A percentile compares a stretch with the other conserved stretches of the same genome.
Evolutionary conservation across 2,888 invertebrate genomes (phyloP).

Genomic region (Orthosia gracilis): DNA sequence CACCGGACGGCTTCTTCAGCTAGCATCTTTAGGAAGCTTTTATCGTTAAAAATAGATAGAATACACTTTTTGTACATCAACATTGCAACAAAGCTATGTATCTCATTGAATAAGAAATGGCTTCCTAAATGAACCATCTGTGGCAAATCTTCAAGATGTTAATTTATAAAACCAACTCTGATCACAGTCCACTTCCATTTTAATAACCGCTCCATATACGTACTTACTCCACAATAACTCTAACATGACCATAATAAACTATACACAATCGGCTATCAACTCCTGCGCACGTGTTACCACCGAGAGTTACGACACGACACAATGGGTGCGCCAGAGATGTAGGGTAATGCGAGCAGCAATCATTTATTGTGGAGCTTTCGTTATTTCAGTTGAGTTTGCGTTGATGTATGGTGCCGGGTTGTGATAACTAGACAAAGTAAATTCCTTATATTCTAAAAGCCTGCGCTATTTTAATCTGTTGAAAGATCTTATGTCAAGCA

Average conservation of each 20-base stretch:
- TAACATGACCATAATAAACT: conserved; percentile 50
- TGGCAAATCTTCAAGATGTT: neutral
- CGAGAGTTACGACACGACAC: conserved; percentile 47
- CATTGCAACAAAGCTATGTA: too few species aligned
- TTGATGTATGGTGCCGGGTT: conserved; percentile 10
- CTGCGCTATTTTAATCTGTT: neutral
- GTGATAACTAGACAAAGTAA: too few species aligned
- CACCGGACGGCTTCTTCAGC: too few species aligned
- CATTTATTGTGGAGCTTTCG: conserved; percentile 44
- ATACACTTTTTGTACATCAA: too few species aligned
- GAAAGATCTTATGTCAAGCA: too few species aligned
- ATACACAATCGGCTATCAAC: conserved; percentile 58
- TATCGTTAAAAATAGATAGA: too few species aligned
- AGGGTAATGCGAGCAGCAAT: conserved; percentile 54
- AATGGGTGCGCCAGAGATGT: conserved; percentile 56
- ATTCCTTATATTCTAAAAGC: too few species aligned
- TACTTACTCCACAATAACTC: conserved; percentile 28
- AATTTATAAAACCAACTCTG: neutral
- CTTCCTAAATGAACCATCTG: neutral
- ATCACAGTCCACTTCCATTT: conserved; percentile 17
- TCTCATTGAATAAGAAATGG: neutral
- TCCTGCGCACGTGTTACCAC: conserved; percentile 58
- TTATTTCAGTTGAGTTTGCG: conserved; percentile 31
- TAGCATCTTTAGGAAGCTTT: too few species aligned
- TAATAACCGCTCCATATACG: conserved; percentile 29